phyloP scores from a whole-genome alignment of 2,797 vertebrate genomes.

The Cossypha niveicapilla region DNA sequence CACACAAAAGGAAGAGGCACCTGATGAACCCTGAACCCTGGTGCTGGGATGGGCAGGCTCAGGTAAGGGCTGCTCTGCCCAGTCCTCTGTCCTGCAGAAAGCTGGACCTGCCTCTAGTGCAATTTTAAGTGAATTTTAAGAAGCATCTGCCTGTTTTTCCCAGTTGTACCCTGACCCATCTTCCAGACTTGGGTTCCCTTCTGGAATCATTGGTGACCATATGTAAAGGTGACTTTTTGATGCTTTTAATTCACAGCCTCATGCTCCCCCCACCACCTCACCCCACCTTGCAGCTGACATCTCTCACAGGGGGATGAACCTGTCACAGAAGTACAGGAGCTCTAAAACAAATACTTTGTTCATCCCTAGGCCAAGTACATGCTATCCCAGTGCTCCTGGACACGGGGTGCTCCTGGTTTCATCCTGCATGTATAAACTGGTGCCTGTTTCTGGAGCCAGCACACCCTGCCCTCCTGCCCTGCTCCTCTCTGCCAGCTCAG shows the following conservation, averaged over 20 bases:
- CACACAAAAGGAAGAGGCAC: background rate
- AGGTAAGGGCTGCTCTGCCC: background rate
- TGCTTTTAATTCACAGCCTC: background rate
- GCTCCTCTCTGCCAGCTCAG: background rate
- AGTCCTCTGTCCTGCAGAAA: background rate
- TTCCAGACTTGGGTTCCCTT: background rate
- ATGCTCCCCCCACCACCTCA: background rate
- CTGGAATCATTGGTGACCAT: background rate
- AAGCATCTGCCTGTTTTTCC: background rate
- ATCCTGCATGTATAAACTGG: background rate
- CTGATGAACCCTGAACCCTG: background rate
- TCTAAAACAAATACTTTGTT: background rate
- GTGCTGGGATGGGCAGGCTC: background rate
- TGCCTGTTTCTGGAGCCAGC: background rate
- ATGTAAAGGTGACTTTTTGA: background rate
- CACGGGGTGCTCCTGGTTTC: background rate
- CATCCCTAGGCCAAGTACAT: background rate
- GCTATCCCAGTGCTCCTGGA: background rate
- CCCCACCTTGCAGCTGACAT: too few relatives aligned
- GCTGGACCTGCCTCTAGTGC: background rate
- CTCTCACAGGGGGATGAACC: background rate
- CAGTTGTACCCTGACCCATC: background rate
- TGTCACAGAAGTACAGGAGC: background rate
- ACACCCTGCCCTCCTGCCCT: background rate
- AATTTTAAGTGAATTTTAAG: background rate